phyloP scores from a whole-genome alignment of 2,113 vertebrate genomes.

The Osmerus eperlanus region DNA sequence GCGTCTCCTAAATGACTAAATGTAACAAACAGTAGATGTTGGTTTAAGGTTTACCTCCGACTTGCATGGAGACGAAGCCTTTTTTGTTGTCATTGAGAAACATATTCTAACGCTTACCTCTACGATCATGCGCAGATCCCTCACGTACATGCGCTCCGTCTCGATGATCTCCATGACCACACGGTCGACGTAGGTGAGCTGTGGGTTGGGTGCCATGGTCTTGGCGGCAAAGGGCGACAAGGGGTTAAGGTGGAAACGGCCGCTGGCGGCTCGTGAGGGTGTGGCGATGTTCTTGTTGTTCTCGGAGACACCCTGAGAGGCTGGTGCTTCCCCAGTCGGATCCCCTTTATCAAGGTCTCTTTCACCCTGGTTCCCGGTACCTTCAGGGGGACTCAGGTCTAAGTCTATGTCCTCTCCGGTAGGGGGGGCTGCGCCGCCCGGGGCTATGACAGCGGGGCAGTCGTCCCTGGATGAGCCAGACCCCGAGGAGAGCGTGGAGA shows the following conservation, averaged over 20 bases:
- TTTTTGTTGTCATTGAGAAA: neutral
- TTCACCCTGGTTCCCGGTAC: neutral
- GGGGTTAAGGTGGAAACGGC: conserved; percentile 23
- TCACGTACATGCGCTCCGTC: conserved; percentile 88
- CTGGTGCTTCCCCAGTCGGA: conserved; percentile 2
- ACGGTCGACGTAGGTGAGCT: conserved; percentile 84
- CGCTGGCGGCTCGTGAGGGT: neutral
- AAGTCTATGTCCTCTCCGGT: conserved; percentile 31
- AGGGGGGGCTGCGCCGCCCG: neutral
- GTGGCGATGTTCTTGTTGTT: conserved; percentile 65
- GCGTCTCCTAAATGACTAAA: no score
- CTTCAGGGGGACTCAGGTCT: conserved; percentile 28
- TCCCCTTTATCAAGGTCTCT: neutral
- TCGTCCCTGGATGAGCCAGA: conserved; percentile 67
- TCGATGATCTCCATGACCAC: conserved; percentile 92
- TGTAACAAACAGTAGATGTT: no score
- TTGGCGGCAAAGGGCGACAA: conserved; percentile 55
- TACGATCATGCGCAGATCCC: conserved; percentile 89
- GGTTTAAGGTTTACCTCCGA: no score
- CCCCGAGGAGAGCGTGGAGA: conserved; percentile 64
- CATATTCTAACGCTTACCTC: conserved; percentile 72
- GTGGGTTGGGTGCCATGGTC: conserved; percentile 59
- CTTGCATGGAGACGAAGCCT: no score
- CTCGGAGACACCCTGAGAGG: conserved; percentile 27
- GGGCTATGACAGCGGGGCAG: conserved; percentile 21